These are phyloP conservation scores for Scaptodrosophila lebanonensis DNA, from an alignment of 1,140 invertebrate genomes.

Conservation along the genomic window DNA sequence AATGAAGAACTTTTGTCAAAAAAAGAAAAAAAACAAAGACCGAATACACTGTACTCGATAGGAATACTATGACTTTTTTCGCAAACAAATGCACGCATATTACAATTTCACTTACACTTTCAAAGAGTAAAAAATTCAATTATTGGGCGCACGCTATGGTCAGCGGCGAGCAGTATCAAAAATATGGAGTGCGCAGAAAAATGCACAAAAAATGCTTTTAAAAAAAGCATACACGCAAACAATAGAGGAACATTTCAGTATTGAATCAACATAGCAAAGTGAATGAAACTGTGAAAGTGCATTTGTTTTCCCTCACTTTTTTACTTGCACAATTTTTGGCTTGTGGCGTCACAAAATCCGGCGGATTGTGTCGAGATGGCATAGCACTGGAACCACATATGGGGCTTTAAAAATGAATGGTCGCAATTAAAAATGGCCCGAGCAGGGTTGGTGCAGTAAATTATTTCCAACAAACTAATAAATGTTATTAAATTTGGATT, in stretches of 20 bases:
- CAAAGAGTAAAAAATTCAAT: conserved; percentile 73
- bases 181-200: conserved; percentile 59
- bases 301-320: conserved; percentile 38
- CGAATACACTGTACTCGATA: conserved; percentile 13
- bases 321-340: conserved; percentile 20
- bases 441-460: no score
- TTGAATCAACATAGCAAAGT: conserved; percentile 63
- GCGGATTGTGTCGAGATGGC: no score
- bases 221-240: conserved; percentile 21
- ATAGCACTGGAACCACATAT: no score
- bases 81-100: conserved; percentile 39
- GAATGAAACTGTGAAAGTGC: conserved; percentile 56
- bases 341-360: neutral
- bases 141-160: conserved; percentile 64
- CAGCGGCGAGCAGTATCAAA: conserved; percentile 38
- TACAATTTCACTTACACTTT: conserved; percentile 58
- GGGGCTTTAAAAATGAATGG: no score
- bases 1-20: conserved; percentile 23
- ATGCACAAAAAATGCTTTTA: conserved; percentile 27
- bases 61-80: conserved; percentile 63
- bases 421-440: no score
- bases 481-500: no score
- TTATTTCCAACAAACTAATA: no score
- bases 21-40: conserved; percentile 5
- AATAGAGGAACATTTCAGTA: conserved; percentile 11